Percentiles rank a stretch among this genome's conserved stretches.
These are phyloP conservation scores for Miltochrista miniata DNA, from an alignment of 2,888 invertebrate genomes.

Conservation along the genomic window DNA sequence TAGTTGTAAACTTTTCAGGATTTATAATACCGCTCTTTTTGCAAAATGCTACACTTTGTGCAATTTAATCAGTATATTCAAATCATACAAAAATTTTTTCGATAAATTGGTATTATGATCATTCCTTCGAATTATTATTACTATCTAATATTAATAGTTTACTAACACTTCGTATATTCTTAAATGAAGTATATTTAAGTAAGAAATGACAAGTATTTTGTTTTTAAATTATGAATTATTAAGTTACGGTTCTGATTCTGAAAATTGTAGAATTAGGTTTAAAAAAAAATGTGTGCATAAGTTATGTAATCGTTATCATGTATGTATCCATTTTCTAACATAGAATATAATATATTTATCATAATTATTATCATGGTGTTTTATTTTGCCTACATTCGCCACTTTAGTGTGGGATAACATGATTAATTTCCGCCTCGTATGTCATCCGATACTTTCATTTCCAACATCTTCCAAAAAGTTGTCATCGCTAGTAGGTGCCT, in stretches of 20 bases:
- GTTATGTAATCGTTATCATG: conserved; percentile 55
- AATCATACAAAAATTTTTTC: too few relatives aligned
- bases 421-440: too few relatives aligned
- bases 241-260: conserved; percentile 26
- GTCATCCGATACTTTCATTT: too few relatives aligned
- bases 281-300: conserved; percentile 50
- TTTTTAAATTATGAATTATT: conserved; percentile 56
- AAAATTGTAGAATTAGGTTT: conserved; percentile 34
- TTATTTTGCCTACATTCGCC: too few relatives aligned
- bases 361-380: conserved; percentile 15
- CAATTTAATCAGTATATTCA: conserved; percentile 24
- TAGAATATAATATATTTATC: conserved; percentile 47
- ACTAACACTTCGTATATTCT: conserved; percentile 31
- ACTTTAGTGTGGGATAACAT: too few relatives aligned
- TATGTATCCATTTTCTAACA: conserved; percentile 59
- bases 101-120: conserved; percentile 28
- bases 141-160: conserved; percentile 6
- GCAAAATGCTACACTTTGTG: too few relatives aligned
- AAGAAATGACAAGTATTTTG: conserved; percentile 44
- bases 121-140: conserved; percentile 41
- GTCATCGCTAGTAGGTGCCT: too few relatives aligned
- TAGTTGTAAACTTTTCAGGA: too few relatives aligned
- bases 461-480: too few relatives aligned
- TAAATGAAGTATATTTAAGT: conserved; percentile 51
- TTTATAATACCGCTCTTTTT: too few relatives aligned